Percentiles rank a stretch among this genome's conserved stretches.
Evolutionary conservation across 2,797 vertebrate genomes (phyloP).

Genomic region (Acipenser oxyrinchus): DNA sequence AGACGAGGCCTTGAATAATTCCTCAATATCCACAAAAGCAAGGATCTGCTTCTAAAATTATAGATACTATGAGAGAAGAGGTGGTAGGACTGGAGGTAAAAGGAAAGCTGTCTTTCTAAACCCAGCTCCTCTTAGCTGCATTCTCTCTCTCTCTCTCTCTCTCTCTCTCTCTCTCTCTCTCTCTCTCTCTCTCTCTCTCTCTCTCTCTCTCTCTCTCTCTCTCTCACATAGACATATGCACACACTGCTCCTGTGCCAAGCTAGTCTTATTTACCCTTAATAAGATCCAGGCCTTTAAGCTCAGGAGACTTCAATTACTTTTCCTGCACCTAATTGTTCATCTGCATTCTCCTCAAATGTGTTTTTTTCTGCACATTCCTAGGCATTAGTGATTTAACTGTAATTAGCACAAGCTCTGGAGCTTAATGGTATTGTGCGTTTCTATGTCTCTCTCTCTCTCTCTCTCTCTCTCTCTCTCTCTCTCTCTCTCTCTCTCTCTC

Average conservation of each 20-base stretch:
- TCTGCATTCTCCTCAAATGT: slow-evolving; percentile 30
- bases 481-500: neutral
- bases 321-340: slow-evolving; percentile 34
- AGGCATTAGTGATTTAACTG: neutral
- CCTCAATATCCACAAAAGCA: slow-evolving; percentile 14
- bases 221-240: slow-evolving; percentile 17
- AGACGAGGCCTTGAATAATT: slow-evolving; percentile 1
- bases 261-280: slow-evolving; percentile 43
- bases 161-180: slow-evolving; percentile 12
- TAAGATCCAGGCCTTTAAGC: slow-evolving; percentile 30
- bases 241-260: slow-evolving; percentile 10
- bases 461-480: neutral
- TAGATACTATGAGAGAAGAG: neutral
- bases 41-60: neutral
- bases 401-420: no score
- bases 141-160: slow-evolving; percentile 1
- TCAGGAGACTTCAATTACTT: slow-evolving; percentile 29
- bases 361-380: neutral
- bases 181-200: slow-evolving; percentile 3
- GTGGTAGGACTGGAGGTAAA: neutral
- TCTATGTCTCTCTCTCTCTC: slow-evolving; percentile 19
- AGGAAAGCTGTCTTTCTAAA: neutral
- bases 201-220: slow-evolving; percentile 3
- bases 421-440: no score
- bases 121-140: neutral